Percentiles rank a stretch among this genome's conserved stretches.
Conservation (phyloP, 2,797 vertebrate species). For the Pangasius sanitwongsei region DNA sequence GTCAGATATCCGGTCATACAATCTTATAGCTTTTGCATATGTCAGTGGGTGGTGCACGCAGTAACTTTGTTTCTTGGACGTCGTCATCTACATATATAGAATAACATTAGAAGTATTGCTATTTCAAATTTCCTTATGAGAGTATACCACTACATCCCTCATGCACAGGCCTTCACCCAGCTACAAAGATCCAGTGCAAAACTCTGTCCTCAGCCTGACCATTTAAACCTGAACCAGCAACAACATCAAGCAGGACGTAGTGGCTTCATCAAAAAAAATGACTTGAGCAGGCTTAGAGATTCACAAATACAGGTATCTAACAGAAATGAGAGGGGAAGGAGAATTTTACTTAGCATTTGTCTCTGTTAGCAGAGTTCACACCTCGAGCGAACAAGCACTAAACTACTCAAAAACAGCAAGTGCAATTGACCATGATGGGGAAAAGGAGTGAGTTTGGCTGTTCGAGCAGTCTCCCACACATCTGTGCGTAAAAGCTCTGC, state of each 20-base stretch:
- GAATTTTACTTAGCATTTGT: constrained; percentile 35
- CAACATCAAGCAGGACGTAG: not conserved
- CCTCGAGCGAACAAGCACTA: not conserved
- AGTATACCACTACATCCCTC: not conserved
- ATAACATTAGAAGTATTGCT: not conserved
- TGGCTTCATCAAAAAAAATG: not conserved
- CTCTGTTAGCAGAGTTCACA: constrained; percentile 9
- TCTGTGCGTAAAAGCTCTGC: constrained; percentile 40
- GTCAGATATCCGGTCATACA: not conserved
- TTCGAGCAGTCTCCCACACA: constrained; percentile 26
- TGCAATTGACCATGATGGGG: constrained; percentile 27
- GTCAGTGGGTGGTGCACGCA: not conserved
- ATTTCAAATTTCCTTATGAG: not conserved
- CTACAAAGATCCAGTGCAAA: constrained; percentile 7
- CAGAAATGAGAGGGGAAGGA: not conserved
- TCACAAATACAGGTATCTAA: not conserved
- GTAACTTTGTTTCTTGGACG: not conserved
- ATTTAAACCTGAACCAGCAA: constrained; percentile 25
- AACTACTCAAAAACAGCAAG: constrained; percentile 30
- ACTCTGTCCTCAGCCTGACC: constrained; percentile 60
- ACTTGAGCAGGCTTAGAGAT: not conserved
- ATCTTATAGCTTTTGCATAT: not conserved
- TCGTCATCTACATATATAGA: not conserved
- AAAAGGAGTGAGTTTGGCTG: constrained; percentile 15
- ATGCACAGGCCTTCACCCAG: constrained; percentile 50